These are phyloP conservation scores for Aleadryas rufinucha DNA, from an alignment of 2,113 vertebrate genomes.

Conservation along the genomic window DNA sequence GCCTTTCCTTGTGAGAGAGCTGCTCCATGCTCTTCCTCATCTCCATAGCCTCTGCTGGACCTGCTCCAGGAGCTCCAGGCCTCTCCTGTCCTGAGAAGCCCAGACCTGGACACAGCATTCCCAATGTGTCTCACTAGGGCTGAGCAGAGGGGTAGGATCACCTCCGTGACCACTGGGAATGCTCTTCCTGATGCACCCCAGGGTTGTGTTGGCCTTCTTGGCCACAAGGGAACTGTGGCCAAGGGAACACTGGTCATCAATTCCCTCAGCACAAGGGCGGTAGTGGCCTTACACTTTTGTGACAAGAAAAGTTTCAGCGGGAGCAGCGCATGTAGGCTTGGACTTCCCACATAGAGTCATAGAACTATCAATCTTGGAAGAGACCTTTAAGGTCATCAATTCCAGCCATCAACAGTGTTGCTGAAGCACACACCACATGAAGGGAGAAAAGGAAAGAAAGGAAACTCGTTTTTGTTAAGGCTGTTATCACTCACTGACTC, in stretches of 20 bases:
- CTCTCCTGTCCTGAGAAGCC: background rate
- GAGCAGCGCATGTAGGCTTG: background rate
- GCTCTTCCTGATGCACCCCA: background rate
- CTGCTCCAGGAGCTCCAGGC: background rate
- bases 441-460: background rate
- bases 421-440: background rate
- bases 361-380: background rate
- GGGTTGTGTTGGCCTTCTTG: background rate
- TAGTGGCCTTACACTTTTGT: background rate
- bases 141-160: background rate
- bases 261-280: background rate
- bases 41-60: fast-evolving
- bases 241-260: too few relatives aligned
- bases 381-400: background rate
- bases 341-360: fast-evolving
- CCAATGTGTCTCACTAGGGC: too few relatives aligned
- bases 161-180: background rate
- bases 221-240: too few relatives aligned
- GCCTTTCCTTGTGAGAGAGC: background rate
- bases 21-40: background rate
- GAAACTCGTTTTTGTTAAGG: background rate
- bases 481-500: background rate
- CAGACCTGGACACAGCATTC: background rate
- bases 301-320: background rate
- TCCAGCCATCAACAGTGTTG: background rate